phyloP scores from a whole-genome alignment of 2,888 invertebrate genomes.

The Meiosimyza platycephala region DNA sequence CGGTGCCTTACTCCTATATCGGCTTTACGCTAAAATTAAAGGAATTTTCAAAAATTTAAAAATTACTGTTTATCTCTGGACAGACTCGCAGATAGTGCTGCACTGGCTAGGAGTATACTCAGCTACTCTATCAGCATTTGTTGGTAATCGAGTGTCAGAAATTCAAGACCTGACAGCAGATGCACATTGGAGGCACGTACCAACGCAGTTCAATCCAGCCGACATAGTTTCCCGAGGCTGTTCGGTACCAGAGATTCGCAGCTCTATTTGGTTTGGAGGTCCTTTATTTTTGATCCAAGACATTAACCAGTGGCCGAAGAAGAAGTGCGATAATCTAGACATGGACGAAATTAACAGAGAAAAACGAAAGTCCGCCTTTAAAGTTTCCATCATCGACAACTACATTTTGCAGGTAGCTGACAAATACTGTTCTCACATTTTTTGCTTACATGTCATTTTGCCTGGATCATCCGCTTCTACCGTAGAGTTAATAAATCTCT shows the following conservation, averaged over 20 bases:
- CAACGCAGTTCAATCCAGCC: background rate
- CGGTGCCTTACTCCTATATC: background rate
- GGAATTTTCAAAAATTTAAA: background rate
- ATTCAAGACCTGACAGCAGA: background rate
- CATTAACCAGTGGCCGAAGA: too few species aligned
- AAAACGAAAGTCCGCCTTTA: too few species aligned
- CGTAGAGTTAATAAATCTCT: background rate
- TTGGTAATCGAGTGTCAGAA: background rate
- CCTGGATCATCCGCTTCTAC: constrained; percentile 24
- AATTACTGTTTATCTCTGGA: too few species aligned
- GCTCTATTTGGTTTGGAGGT: too few species aligned
- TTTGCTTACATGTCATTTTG: constrained; percentile 8
- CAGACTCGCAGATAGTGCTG: background rate
- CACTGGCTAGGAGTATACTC: background rate
- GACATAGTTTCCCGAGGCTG: background rate
- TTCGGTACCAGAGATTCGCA: too few species aligned
- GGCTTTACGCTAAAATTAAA: background rate
- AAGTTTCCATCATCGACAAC: too few species aligned
- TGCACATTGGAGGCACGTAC: background rate
- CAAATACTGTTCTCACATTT: constrained; percentile 7
- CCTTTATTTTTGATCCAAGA: too few species aligned
- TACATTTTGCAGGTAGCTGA: too few species aligned
- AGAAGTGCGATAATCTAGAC: too few species aligned
- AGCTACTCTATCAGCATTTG: background rate
- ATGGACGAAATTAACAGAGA: too few species aligned